Percentiles rank a stretch among this genome's conserved stretches.
Evolutionary conservation across 1,140 invertebrate genomes (phyloP).

Genomic region (Battus philenor): DNA sequence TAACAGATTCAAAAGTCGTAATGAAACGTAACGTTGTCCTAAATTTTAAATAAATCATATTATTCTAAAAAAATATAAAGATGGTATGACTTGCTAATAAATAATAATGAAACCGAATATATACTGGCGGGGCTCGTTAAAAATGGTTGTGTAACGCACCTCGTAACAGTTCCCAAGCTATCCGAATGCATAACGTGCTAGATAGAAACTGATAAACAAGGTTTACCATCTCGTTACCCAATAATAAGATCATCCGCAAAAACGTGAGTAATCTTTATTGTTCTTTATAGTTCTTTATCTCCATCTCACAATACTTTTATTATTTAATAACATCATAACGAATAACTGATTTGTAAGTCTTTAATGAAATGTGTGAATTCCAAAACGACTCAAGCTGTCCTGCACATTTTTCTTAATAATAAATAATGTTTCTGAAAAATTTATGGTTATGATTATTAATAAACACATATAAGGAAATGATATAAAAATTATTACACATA

Average conservation of each 20-base stretch:
- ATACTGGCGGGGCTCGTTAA: constrained; percentile 11
- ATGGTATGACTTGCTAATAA: too few relatives aligned
- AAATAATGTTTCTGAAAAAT: background rate
- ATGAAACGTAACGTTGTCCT: too few relatives aligned
- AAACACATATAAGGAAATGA: too few relatives aligned
- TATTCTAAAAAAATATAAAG: too few relatives aligned
- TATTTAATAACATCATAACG: constrained; percentile 43
- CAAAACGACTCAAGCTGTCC: background rate
- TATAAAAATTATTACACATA: too few relatives aligned
- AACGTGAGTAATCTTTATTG: constrained; percentile 54
- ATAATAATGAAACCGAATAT: too few relatives aligned
- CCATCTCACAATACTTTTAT: constrained; percentile 47
- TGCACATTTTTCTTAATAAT: background rate
- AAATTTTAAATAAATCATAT: too few relatives aligned
- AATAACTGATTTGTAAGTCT: constrained; percentile 8
- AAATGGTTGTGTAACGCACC: constrained; percentile 36
- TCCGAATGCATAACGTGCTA: constrained; percentile 54
- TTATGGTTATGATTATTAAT: background rate
- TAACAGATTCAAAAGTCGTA: too few relatives aligned
- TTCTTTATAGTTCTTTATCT: too few relatives aligned
- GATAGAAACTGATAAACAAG: constrained; percentile 54
- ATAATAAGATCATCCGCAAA: constrained; percentile 57
- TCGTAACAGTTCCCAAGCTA: constrained; percentile 53
- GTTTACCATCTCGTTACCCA: constrained; percentile 44
- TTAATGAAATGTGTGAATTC: background rate